Evolutionary conservation across 1,140 invertebrate genomes (phyloP).

Genomic region (Pteromalus puparum): DNA sequence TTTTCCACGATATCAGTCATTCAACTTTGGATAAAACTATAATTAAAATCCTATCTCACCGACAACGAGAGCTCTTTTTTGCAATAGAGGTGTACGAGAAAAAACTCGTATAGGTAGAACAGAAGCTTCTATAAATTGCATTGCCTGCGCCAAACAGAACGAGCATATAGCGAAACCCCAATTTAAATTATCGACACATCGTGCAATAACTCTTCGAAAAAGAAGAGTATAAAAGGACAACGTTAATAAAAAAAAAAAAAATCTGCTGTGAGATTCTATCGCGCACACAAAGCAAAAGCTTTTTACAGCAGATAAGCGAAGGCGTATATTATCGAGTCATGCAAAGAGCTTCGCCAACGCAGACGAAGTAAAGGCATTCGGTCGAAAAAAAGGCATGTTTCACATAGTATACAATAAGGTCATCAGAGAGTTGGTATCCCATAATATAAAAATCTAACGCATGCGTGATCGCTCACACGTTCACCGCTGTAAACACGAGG

Average conservation of each 20-base stretch:
- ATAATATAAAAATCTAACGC: conserved; percentile 12
- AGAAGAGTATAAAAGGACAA: neutral
- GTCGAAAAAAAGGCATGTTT: neutral
- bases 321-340: conserved; percentile 29
- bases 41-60: neutral
- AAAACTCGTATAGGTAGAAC: too few species aligned
- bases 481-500: neutral
- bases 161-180: neutral
- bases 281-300: neutral
- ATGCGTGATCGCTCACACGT: neutral
- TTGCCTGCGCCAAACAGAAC: too few species aligned
- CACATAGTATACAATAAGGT: neutral
- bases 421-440: neutral
- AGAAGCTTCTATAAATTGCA: too few species aligned
- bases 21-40: conserved; percentile 25
- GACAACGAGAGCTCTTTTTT: too few species aligned
- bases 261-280: neutral
- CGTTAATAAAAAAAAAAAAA: neutral
- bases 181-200: neutral
- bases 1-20: conserved; percentile 4
- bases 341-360: conserved; percentile 33
- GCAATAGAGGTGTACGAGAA: too few species aligned
- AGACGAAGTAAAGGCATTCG: neutral
- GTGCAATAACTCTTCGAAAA: neutral
- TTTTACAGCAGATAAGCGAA: conserved; percentile 31